These are phyloP conservation scores for Aspidiotus rigidus DNA, from an alignment of 2,888 invertebrate genomes.

Conservation along the genomic window DNA sequence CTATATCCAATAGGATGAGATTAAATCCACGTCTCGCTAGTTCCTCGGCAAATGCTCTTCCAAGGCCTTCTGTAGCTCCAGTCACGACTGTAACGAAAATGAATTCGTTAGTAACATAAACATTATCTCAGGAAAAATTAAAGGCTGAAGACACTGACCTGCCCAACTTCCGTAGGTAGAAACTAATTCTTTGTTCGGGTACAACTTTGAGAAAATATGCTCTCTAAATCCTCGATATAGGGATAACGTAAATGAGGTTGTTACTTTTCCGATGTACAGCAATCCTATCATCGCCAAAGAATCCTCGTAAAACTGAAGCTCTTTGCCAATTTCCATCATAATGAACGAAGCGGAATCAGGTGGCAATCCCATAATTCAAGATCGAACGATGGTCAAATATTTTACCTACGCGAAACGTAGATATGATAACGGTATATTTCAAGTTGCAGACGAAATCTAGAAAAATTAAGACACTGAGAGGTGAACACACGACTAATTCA, in stretches of 20 bases:
- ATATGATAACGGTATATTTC: too few relatives aligned
- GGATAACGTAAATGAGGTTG: constrained; percentile 6
- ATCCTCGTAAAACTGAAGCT: constrained; percentile 26
- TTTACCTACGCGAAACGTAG: too few relatives aligned
- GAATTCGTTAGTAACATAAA: neutral
- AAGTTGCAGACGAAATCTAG: too few relatives aligned
- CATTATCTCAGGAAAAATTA: neutral
- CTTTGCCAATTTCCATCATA: constrained; percentile 29
- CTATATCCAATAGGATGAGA: constrained; percentile 19
- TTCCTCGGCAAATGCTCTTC: constrained; percentile 27
- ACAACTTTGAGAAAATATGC: constrained; percentile 19
- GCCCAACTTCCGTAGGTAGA: constrained; percentile 20
- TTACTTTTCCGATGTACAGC: constrained; percentile 17
- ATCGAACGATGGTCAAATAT: neutral
- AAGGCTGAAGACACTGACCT: constrained; percentile 3
- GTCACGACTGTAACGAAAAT: constrained; percentile 20
- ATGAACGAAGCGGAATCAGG: constrained; percentile 27
- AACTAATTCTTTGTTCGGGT: constrained; percentile 20
- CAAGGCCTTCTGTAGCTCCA: constrained; percentile 23
- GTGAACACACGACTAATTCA: too few relatives aligned
- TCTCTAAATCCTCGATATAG: constrained; percentile 25
- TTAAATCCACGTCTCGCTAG: constrained; percentile 24
- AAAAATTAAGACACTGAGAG: too few relatives aligned
- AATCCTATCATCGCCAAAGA: constrained; percentile 19
- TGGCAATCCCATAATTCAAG: constrained; percentile 11